Base-by-base conservation (phyloP, 2,797 vertebrate species). In the Tolypeutes matacus region DNA sequence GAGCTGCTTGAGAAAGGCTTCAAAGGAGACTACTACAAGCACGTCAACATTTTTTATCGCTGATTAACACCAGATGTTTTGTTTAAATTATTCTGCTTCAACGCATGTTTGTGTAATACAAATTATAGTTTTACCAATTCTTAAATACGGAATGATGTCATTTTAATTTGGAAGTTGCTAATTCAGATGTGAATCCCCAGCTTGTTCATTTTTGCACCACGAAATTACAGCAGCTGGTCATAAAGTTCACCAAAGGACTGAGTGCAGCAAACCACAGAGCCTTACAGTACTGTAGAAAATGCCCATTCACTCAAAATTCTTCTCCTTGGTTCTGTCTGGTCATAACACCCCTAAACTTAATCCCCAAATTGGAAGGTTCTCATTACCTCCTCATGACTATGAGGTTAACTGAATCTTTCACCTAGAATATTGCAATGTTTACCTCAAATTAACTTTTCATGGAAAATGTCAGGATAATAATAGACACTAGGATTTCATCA, bases 11-110 rank as follows among this genome's bases (percentile, higher is more conserved):
- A 39, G 3, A 25, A 84, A 67, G 14, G 11, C 14, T 81, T 27
- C 36, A 56, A 20, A 94, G 53, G 73, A 42, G 18, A 81, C 25
- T 8, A 13, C 23, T 5, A 36, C 23, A 39, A 17, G 11, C 27
- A 2, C 25, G 31, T 51, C 88, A 64, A 64, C 70, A 92, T n/a
- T 89, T 62, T 64, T 78, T 70, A 87, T 84, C 42, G 67, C 60
- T 69, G 27, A 77, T 81, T 85, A 77, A 60, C 10, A 67, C 46
- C 85, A 92, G 75, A 53, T 82, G 75, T 76, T 82, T 67, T 21
- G 46, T 56, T 78, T 70, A 70, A 31, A 42, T 70, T 81, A n/a
- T 51, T 65, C 65, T 88, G 4, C 5, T 46, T 8, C 39, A 58
- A 34, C 29, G 49, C 29, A 31, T 65, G 8, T 77, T 64, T 46